phyloP scores from a whole-genome alignment of 2,113 vertebrate genomes.

The Archilochus colubris region DNA sequence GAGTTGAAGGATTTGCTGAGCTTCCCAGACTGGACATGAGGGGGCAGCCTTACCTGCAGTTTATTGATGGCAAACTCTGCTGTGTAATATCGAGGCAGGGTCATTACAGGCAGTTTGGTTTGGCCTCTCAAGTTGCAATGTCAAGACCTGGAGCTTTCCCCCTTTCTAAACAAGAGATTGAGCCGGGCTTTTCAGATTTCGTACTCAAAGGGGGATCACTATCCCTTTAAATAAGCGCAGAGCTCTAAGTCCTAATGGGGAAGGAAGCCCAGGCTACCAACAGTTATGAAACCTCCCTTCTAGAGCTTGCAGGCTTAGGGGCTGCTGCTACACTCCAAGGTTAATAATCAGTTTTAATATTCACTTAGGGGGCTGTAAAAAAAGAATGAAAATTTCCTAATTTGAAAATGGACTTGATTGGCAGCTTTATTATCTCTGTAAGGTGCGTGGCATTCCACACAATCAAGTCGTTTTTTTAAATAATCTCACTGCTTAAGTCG shows the following conservation, averaged over 20 bases:
- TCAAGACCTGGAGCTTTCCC: background rate
- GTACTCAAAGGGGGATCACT: background rate
- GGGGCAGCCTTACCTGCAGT: constrained; percentile 76
- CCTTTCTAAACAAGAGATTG: background rate
- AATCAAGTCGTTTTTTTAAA: constrained; percentile 82
- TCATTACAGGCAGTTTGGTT: background rate
- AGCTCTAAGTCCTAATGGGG: background rate
- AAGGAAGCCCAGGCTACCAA: constrained; percentile 8
- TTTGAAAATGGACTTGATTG: constrained; percentile 78
- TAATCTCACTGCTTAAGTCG: constrained; percentile 84
- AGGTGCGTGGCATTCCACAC: constrained; percentile 81
- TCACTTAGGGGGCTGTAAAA: constrained; percentile 78
- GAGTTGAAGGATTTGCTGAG: background rate
- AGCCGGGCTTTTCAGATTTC: background rate
- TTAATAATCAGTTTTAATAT: constrained; percentile 78
- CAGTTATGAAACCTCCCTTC: constrained; percentile 37
- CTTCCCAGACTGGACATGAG: constrained; percentile 54
- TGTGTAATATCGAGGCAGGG: background rate
- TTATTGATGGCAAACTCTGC: background rate
- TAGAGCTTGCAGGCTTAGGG: constrained; percentile 27
- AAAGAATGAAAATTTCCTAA: constrained; percentile 74
- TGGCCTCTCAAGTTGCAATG: background rate
- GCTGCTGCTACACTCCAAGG: constrained; percentile 36
- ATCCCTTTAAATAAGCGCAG: constrained; percentile 31
- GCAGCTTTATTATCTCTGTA: constrained; percentile 83